These are phyloP conservation scores for Felis chaus DNA, from an alignment of 2,113 vertebrate species.

Conservation along the genomic window DNA sequence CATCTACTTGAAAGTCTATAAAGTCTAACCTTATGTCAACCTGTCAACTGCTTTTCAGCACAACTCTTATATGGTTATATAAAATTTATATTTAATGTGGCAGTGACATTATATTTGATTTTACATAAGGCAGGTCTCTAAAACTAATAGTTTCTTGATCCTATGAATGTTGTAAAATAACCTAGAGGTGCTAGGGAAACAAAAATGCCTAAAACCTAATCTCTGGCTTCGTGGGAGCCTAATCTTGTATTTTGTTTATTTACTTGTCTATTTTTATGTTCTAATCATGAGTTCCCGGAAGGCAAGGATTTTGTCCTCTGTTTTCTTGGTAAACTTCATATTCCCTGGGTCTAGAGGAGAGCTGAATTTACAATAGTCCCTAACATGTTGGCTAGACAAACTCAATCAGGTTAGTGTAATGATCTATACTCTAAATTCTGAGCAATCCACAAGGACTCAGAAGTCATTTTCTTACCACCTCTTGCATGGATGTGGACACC, in stretches of 20 bases:
- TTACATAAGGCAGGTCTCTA: slow-evolving; percentile 42
- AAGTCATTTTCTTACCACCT: background rate
- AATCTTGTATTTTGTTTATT: slow-evolving; percentile 47
- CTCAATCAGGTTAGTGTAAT: background rate
- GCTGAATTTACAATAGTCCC: slow-evolving; percentile 15
- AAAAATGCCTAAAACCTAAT: background rate
- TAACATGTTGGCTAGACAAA: background rate
- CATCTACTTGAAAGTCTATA: slow-evolving; percentile 54
- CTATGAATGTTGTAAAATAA: background rate
- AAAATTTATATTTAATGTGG: slow-evolving; percentile 47
- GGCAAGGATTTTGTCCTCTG: slow-evolving; percentile 45
- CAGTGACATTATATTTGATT: slow-evolving; percentile 24
- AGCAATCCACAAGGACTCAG: background rate
- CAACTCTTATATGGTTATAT: background rate
- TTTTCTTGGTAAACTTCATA: slow-evolving; percentile 59
- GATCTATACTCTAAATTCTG: slow-evolving; percentile 26
- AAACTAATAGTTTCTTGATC: background rate
- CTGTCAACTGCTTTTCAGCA: slow-evolving; percentile 48
- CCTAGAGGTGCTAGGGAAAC: background rate
- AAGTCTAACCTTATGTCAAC: slow-evolving; percentile 45
- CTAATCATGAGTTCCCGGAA: slow-evolving; percentile 48
- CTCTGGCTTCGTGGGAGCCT: slow-evolving; percentile 14
- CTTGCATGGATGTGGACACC: background rate
- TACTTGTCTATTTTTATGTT: slow-evolving; percentile 55
- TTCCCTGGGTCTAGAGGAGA: background rate